phyloP scores from a whole-genome alignment of 2,888 invertebrate species.

The Ptilodon capucinus region DNA sequence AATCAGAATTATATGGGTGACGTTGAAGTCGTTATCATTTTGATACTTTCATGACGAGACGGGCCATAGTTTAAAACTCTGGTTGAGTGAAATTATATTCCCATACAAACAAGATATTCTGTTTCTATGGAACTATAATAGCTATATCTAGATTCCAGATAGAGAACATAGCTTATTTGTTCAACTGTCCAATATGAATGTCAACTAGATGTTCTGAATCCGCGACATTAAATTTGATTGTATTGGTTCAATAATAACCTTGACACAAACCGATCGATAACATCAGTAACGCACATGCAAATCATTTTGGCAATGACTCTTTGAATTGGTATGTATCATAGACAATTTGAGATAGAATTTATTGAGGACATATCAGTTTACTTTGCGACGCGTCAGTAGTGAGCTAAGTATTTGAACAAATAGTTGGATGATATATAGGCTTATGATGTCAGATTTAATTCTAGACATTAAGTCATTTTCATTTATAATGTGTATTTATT shows the following conservation, averaged over 20 bases:
- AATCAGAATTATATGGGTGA: too few species aligned
- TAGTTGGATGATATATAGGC: background rate
- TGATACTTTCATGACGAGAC: too few species aligned
- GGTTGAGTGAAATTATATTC: too few species aligned
- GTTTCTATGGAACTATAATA: too few species aligned
- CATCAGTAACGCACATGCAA: constrained; percentile 11
- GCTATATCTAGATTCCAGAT: too few species aligned
- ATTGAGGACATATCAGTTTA: background rate
- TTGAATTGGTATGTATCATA: background rate
- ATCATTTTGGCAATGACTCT: constrained; percentile 2
- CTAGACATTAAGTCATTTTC: too few species aligned
- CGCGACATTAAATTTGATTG: constrained; percentile 13
- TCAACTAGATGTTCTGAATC: background rate
- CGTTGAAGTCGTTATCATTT: too few species aligned
- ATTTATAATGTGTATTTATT: too few species aligned
- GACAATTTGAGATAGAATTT: background rate
- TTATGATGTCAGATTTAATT: background rate
- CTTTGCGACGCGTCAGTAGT: background rate
- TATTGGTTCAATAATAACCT: constrained; percentile 31
- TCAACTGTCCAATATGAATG: too few species aligned
- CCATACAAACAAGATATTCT: too few species aligned
- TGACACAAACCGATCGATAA: constrained; percentile 9
- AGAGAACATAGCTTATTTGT: too few species aligned
- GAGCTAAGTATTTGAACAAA: background rate
- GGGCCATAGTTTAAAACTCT: too few species aligned